Conservation (phyloP, 1,140 invertebrate genomes). For the Drosophila truncata region DNA sequence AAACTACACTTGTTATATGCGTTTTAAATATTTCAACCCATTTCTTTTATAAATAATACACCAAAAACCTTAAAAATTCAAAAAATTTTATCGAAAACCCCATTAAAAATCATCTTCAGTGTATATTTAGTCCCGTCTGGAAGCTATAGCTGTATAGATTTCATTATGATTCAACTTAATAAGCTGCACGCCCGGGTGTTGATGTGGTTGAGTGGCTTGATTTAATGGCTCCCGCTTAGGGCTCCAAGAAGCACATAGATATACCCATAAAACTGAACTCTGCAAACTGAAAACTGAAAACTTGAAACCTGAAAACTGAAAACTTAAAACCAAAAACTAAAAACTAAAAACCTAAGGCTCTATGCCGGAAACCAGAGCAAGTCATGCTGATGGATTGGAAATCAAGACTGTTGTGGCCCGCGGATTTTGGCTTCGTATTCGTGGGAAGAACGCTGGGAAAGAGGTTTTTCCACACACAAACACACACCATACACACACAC, state of each 20-base stretch:
- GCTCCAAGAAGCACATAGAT: constrained; percentile 14
- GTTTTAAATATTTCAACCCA: no score
- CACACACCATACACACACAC: constrained; percentile 19
- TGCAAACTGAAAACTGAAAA: not conserved
- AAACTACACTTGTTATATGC: not conserved
- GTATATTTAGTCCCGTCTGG: constrained; percentile 9
- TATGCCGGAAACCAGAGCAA: constrained; percentile 32
- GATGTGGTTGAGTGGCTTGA: constrained; percentile 72
- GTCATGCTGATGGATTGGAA: constrained; percentile 59
- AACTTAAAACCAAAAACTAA: not conserved
- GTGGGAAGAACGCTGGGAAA: constrained; percentile 47
- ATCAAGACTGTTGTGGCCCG: constrained; percentile 26
- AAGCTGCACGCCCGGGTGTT: constrained; percentile 57
- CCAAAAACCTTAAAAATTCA: not conserved
- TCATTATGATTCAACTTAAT: constrained; percentile 66
- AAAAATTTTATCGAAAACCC: not conserved
- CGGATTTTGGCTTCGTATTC: constrained; percentile 22
- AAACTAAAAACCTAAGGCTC: constrained; percentile 19
- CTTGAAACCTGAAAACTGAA: constrained; percentile 1
- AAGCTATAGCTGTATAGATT: constrained; percentile 50
- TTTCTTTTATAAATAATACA: not conserved
- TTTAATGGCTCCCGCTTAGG: constrained; percentile 63
- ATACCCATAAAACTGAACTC: constrained; percentile 16
- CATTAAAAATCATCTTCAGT: not conserved
- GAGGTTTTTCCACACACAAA: constrained; percentile 17